phyloP scores from a whole-genome alignment of 2,113 vertebrate genomes.

The Esox niger region DNA sequence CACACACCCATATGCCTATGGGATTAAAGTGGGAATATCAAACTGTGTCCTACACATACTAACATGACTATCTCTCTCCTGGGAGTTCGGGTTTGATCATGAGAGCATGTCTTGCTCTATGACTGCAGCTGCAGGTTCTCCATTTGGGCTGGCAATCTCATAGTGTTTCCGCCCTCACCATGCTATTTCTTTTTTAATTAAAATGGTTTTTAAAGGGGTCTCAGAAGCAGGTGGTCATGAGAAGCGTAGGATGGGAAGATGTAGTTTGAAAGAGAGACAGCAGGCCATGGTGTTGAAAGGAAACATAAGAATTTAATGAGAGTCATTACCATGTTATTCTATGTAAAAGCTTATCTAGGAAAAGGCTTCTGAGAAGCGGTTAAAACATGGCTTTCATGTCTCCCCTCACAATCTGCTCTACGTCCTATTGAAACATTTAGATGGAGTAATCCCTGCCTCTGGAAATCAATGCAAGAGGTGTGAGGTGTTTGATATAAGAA shows the following conservation, averaged over 20 bases:
- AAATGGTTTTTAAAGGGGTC: conserved; percentile 20
- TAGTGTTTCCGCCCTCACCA: conserved; percentile 23
- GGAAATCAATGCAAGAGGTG: conserved; percentile 10
- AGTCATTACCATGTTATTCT: background rate
- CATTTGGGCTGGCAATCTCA: conserved; percentile 46
- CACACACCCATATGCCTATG: background rate
- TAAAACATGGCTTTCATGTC: conserved; percentile 7
- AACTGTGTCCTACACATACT: conserved; percentile 23
- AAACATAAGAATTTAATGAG: conserved; percentile 1
- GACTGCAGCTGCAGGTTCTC: conserved; percentile 51
- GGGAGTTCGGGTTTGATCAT: conserved; percentile 21
- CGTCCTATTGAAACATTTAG: background rate
- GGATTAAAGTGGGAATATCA: conserved; percentile 30
- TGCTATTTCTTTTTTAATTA: conserved; percentile 33
- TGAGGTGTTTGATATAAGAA: background rate
- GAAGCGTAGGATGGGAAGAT: conserved; percentile 2
- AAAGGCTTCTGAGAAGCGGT: no score
- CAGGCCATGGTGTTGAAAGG: conserved; percentile 19
- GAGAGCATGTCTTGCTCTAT: conserved; percentile 37
- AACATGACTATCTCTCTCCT: conserved; percentile 24
- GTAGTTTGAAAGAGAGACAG: background rate
- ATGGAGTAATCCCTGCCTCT: conserved; percentile 1
- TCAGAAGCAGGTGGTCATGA: background rate
- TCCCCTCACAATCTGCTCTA: background rate
- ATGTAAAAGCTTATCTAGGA: background rate